Evolutionary conservation across 2,888 invertebrate genomes (phyloP), one percentile per base, ranked within the genome.

Genomic region (Archips xylosteana): DNA sequence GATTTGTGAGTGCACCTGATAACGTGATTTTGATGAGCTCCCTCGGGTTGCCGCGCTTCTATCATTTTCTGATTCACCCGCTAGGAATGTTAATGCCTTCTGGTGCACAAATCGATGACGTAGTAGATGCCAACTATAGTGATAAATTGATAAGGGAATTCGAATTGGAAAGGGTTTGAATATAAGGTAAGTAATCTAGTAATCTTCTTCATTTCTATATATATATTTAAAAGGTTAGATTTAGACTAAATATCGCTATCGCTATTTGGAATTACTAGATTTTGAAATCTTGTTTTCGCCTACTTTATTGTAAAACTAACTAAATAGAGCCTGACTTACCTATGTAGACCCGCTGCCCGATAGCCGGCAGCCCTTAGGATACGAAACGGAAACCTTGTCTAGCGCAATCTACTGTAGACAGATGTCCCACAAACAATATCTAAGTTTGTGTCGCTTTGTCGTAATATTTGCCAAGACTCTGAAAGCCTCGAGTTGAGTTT

Each of bases 341-440:
- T 2, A 57, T 10, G 57, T n/a, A 3, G 8, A 39, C 39, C 42
- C 65, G 51, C 32, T 49, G 60, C 39, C 67, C 61, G 67, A 42
- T 61, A 64, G 64, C 62, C 62, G 54, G 39, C 42, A 51, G 60
- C 65, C 60, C 64, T 61, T 74, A 42, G 69, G 54, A 65, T 61
- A 70, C 65, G 61, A 64, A 74, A 65, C 74, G 74, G 65, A 70
- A 65, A 68, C 63, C 73, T 51, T 73, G 68, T 73, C 63, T 68
- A 57, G 77, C 71, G 78, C 82, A 83, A 81, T 85, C 82, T 79
- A 75, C 81, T 78, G 80, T 82, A 82, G 86, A 85, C 84, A 86
- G 87, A 87, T 87, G 85, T 86, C 89, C 87, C 83, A 87, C 88
- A 88, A 89, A 90, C 87, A 90, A 90, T 89, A 91, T 90, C 87